Evolutionary conservation across 2,113 vertebrate species (phyloP), one percentile per base, ranked within the genome.

Genomic region (Anhinga anhinga): DNA sequence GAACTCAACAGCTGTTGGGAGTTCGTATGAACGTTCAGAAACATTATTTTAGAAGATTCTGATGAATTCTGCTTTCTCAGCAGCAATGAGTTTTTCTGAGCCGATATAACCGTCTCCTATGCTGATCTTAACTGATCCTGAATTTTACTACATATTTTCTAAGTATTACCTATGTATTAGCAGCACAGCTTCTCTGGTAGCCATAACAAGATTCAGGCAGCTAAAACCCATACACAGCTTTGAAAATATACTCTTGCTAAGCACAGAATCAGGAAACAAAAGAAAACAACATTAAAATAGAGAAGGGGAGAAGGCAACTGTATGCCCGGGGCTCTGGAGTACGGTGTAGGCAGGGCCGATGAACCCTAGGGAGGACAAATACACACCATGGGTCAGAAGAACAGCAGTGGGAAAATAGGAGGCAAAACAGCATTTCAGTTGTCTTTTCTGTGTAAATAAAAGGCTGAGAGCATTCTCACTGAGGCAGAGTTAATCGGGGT

Each of bases 1-100:
- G 87, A 96, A 91, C 89, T 80, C 89, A 86, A 38, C 93, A 96
- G 93, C 93, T 97, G 86, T 66, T 93, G 71, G 62, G 83, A 90
- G 79, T 90, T 96, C 82, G 86, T 40, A 52, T 55, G 78, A 91
- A 88, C 82, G 93, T 94, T 95, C 45, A 86, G 82, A 93, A 95
- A 88, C 29, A 77, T 79, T 80, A 82, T 93, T 96, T 95, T 81
- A 70, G 74, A 89, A 71, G 76, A 86, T 91, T 86, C 62, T 47
- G 78, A 91, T 95, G 53, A 95, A 80, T 95, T 93, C 78, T 86
- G 84, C 94, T 93, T 96, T 91, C 84, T 90, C 89, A 95, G 95
- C 91, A 95, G 27, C 62, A 66, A 23, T 44, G 67, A 70, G 42
- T 69, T 90, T 90, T 88, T 92, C 90, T 59, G 66, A 91, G 81